Evolutionary conservation across 2,113 vertebrate genomes (phyloP), one percentile per base, ranked within the genome.

Genomic region (Trachemys scripta): DNA sequence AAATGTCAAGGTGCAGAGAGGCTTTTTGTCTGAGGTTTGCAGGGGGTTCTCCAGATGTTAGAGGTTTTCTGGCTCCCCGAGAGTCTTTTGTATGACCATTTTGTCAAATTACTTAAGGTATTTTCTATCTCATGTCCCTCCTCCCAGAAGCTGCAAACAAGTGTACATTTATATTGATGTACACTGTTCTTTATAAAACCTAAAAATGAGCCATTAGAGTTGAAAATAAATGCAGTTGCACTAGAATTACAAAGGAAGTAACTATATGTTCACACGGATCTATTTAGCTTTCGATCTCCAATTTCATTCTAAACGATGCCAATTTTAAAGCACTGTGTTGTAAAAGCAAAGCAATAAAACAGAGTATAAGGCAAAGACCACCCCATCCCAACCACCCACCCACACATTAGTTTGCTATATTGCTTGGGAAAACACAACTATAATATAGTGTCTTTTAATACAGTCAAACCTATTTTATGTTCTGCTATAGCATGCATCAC

Each of bases 141-240:
- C 94, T 89, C 83, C 84, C 49, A 86, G 47, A 87, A 80, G 42
- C 13, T 93, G 54, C 59, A n/a, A 84, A 22, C 27, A 81, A 93
- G 87, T 76, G 62, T 79, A 88, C 90, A 56, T 47, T 54, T 94
- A 62, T 88, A 94, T 91, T 93, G 87, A 93, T 54, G 65, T 2
- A 95, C 84, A 78, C 62, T 59, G 20, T 82, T 8, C 35, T 69
- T 81, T 9, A 42, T 35, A 84, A 87, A 94, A 85, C n/a, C n/a
- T 59, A 82, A 49, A 38, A 5, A 90, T 35, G 42, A 95, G 54
- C 75, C 92, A 80, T 27, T 45, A 59, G 53, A 94, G 76, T 25
- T 13, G 79, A 75, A 54, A 90, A 31, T 53, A 94, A 0, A 8
- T 57, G 50, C 81, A 87, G 88, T 54, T 90, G 65, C 65, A 80